Conservation (phyloP, 2,888 invertebrate genomes). For the Cataglyphis livida region DNA sequence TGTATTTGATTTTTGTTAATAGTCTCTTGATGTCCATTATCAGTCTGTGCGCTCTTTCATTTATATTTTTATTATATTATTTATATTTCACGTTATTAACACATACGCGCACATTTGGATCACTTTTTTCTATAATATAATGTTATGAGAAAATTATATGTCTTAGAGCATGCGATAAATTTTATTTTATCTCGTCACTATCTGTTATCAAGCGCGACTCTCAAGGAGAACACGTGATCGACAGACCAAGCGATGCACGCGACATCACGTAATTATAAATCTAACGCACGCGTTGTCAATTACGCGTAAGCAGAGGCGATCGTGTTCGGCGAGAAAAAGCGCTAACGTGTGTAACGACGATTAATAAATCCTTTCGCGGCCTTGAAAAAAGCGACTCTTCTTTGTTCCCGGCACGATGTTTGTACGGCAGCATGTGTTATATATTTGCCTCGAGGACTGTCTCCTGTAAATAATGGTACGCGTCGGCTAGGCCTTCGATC, state of each 20-base stretch:
- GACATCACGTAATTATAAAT: slow-evolving; percentile 46
- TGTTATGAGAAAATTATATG: neutral
- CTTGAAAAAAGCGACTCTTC: slow-evolving; percentile 41
- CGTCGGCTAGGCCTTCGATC: slow-evolving; percentile 23
- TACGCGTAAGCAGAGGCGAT: slow-evolving; percentile 40
- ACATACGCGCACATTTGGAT: neutral
- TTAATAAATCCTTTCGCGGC: slow-evolving; percentile 31
- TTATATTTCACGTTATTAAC: neutral
- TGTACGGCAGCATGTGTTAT: slow-evolving; percentile 44
- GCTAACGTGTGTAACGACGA: slow-evolving; percentile 36
- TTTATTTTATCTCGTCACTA: neutral
- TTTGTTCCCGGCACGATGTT: slow-evolving; percentile 31
- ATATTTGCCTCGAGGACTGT: slow-evolving; percentile 48
- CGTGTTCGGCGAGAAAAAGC: slow-evolving; percentile 7
- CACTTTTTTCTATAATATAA: neutral
- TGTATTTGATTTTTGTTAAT: neutral
- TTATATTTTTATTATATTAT: neutral
- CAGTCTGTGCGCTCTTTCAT: neutral
- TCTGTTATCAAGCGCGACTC: neutral
- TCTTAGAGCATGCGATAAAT: neutral
- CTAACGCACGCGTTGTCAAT: slow-evolving; percentile 45
- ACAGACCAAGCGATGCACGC: neutral
- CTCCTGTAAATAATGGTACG: slow-evolving; percentile 50
- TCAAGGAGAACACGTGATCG: neutral
- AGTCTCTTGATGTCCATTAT: neutral